These are phyloP conservation scores for Mustela lutreola DNA, from an alignment of 2,113 vertebrate species.

Conservation along the genomic window DNA sequence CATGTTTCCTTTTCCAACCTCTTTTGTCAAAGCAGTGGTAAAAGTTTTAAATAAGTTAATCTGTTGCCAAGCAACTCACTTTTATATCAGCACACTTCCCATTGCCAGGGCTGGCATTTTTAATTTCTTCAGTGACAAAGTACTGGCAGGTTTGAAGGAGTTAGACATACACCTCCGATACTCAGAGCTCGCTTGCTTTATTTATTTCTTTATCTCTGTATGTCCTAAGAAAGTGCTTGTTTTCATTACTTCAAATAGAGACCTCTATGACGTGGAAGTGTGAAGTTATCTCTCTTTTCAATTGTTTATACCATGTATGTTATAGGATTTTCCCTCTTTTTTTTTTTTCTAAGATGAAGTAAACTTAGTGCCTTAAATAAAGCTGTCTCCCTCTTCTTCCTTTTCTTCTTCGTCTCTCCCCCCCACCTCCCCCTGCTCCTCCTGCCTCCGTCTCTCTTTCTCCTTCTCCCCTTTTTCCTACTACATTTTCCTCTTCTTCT, in stretches of 20 bases:
- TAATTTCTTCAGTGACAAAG: constrained; percentile 72
- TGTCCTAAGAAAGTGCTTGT: constrained; percentile 26
- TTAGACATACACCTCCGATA: constrained; percentile 41
- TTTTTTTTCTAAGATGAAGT: not conserved
- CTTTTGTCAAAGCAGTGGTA: constrained; percentile 66
- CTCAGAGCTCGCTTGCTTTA: not conserved
- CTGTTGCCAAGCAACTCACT: constrained; percentile 81
- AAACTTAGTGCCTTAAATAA: not conserved
- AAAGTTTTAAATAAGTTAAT: constrained; percentile 75
- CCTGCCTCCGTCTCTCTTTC: not conserved
- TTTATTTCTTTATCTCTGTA: not conserved
- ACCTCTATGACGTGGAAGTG: not conserved
- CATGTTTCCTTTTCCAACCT: constrained; percentile 35
- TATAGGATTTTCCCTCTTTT: not conserved
- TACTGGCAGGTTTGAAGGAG: constrained; percentile 61
- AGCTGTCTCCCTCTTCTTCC: not conserved
- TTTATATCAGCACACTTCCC: constrained; percentile 66
- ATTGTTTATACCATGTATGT: not conserved
- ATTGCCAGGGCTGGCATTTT: constrained; percentile 66
- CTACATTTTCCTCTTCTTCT: not conserved
- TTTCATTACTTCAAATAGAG: constrained; percentile 13
- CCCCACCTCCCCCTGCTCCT: not conserved
- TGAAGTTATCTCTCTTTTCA: not conserved
- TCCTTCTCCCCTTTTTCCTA: not conserved
- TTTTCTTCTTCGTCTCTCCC: not conserved